Base-by-base conservation (phyloP, 2,113 vertebrate genomes). In the Lipophrys pholis region DNA sequence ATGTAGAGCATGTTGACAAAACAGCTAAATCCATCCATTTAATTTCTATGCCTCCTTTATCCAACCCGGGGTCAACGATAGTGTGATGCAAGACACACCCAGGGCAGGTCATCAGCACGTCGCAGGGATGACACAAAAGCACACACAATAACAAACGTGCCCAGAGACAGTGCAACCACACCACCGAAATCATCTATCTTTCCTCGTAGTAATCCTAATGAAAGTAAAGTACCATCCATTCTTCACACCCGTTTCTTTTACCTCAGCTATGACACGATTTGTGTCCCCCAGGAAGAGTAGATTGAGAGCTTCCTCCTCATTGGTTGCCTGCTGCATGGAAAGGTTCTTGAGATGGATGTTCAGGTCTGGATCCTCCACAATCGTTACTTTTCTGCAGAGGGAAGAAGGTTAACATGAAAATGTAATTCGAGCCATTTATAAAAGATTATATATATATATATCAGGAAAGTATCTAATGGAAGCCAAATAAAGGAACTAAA, bases 221-320 rank as follows among this genome's bases (percentile, higher is more conserved):
- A 30, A 30, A 30, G 21, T 30, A 30, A 30, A 30, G 21, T 30
- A 2, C 21, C 21, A 4, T 4, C 21, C 21, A 30, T 30, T 30
- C 21, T 2, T 30, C 21, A 30, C 21, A 30, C 21, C 21, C 7
- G 6, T 8, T 39, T 43, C 35, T 72, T 89, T 93, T 77, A 99
- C 98, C 93, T 99, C 97, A 58, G 97, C 96, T 79, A 99, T 98
- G 95, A 98, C 97, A 41, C 98, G 96, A 87, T 99, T 99, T 60
- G 97, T 99, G 84, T 99, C 98, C 14, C 98, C 98, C 35, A 99
- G 84, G 80, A 99, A 99, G 7, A 99, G 96, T 6, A 99, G 86
- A 78, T 98, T 98, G 62, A 99, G 93, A 45, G 97, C 97, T 83
- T 98, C 96, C 77, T 99, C 97, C 85, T 99, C 97, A n/a, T 90